Base-by-base conservation (phyloP, 2,797 vertebrate genomes). In the Crenuchus spilurus region DNA sequence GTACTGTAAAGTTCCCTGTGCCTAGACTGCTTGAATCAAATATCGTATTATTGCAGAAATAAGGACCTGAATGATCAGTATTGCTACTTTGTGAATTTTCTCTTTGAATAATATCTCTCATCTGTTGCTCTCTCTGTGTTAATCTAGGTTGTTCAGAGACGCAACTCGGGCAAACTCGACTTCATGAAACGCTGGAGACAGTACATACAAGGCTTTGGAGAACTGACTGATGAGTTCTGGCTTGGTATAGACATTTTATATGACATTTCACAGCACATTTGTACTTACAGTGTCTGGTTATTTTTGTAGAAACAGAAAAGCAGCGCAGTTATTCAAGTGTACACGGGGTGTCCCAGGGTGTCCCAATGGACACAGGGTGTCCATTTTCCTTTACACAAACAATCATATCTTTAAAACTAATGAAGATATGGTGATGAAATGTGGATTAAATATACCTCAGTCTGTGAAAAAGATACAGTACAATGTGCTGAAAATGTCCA, bases 161-260 rank as follows among this genome's bases (percentile, higher is more conserved):
- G 92, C 52, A 94, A 81, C 78, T 91, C 63, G 0, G 95, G 95
- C 0, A 90, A 91, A 79, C 41, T 96, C 85, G 95, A 96, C 86
- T 98, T 98, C 75, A 94, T 94, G 90, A 96, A 93, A 78, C 91
- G 91, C 48, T 97, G 95, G 95, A 92, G 87, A 84, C 93, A 93
- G 75, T 96, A 96, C 1, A 86, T 92, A 6, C 91, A 95, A 75
- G 95, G 95, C 58, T 98, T 97, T 83, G 96, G 95, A 79, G 90
- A 95, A 79, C 84, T 93, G 82, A 91, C 85, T 9, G 94, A 93
- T 3, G 95, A 97, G 80, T 97, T 97, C 78, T 97, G 95, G 94
- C 90, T 97, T 20, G 95, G 96, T 97, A 39, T 31, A 65, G 39
- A 76, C 22, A 37, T 55, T 16, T 55, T 20, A 41, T 20, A 35